Base-by-base conservation (phyloP, 1,140 invertebrate genomes). In the Monomorium pharaonis region DNA sequence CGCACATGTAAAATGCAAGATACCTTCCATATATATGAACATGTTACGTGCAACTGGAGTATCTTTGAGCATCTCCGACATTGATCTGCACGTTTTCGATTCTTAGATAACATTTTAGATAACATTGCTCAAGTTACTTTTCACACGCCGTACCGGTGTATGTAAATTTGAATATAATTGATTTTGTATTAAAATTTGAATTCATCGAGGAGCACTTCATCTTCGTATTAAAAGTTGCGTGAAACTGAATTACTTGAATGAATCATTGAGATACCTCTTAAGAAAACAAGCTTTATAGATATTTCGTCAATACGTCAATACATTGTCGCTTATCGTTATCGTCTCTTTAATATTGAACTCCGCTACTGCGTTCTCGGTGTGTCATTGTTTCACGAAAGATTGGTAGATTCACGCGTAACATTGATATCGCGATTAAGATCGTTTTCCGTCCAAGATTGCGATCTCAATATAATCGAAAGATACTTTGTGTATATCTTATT, bases 251-350 rank as follows among this genome's bases (percentile, higher is more conserved):
- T 24, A 47, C 9, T 58, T 42, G 27, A 74, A 44, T 81, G 67
- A 72, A 72, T 83, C 51, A 74, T 83, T 72, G 24, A 60, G 37
- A 72, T 44, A 58, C 2, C 18, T 60, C 24, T 83, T 58, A 24
- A 72, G 18, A 72, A 69, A 67, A 33, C 33, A 10, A 27, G n/a
- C 21, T 47, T 27, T 2, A 6, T 37, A 75, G 77, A 70, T 60
- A 78, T 72, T 37, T 44, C 30, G 67, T 44, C 49, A 24, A 58
- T 27, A 10, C 30, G 67, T 44, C 49, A 24, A 58, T 27, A 10
- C 33, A 42, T 72, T 54, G 27, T 77, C 18, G 9, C 14, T 88
- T 77, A 88, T 88, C 78, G 56, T 88, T 84, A 88, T 87, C 72
- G 14, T 47, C 60, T 51, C 63, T 44, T 12, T 33, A 56, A 21